A percentile compares a stretch with the other conserved stretches of the same genome.
phyloP scores from a whole-genome alignment of 2,888 invertebrate genomes.

The Eumerus sabulonum region DNA sequence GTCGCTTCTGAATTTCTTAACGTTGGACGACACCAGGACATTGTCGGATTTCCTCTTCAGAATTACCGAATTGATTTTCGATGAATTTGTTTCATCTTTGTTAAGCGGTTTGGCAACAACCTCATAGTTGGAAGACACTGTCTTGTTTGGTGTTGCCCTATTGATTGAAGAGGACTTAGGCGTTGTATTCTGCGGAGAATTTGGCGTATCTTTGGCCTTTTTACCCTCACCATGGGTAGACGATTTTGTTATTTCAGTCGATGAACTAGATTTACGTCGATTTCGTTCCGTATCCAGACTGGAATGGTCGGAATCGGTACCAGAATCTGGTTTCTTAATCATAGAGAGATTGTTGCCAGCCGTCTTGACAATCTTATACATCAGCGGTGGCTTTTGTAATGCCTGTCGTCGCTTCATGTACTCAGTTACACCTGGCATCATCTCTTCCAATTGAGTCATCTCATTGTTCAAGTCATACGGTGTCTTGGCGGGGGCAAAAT shows the following conservation, averaged over 20 bases:
- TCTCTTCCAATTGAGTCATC: conserved; percentile 82
- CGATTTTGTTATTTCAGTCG: conserved; percentile 11
- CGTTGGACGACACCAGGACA: conserved; percentile 53
- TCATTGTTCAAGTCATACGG: conserved; percentile 83
- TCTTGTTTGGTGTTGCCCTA: conserved; percentile 9
- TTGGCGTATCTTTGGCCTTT: conserved; percentile 8
- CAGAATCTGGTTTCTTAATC: conserved; percentile 76
- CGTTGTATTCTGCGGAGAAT: neutral
- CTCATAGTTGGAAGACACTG: conserved; percentile 73
- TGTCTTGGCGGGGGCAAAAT: conserved; percentile 86
- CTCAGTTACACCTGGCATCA: conserved; percentile 81
- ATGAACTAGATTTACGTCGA: conserved; percentile 1
- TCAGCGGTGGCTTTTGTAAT: conserved; percentile 75
- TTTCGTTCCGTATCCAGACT: conserved; percentile 69
- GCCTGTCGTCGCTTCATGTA: conserved; percentile 72
- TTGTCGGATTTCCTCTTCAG: conserved; percentile 75
- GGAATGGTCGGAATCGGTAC: conserved; percentile 75
- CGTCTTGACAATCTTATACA: conserved; percentile 78
- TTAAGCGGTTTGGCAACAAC: conserved; percentile 73
- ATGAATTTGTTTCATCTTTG: conserved; percentile 72
- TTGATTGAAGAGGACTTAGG: neutral
- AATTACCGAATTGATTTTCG: conserved; percentile 75
- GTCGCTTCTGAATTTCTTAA: conserved; percentile 71
- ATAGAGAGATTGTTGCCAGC: conserved; percentile 78
- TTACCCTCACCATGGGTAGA: conserved; percentile 24